Base-by-base conservation (phyloP, 2,888 invertebrate genomes). In the Cephus spinipes region DNA sequence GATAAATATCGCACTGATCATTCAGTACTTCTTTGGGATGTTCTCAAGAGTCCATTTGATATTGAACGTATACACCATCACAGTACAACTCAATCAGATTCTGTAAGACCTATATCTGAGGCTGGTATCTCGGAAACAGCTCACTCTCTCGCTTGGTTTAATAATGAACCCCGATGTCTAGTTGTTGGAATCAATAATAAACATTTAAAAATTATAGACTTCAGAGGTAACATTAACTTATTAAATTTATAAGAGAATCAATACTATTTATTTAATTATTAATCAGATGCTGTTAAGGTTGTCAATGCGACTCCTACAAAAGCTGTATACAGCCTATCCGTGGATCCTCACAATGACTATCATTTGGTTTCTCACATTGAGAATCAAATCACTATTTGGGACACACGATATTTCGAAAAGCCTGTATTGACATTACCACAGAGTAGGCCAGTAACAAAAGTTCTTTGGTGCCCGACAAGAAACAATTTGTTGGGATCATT, bases 161-260 rank as follows among this genome's bases (percentile, higher is more conserved):
- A 94, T 83, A 94, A 94, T 83, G 94, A 95, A 79, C 94, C 95
- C 76, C 95, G 96, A 84, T 94, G 96, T 3, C 93, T 98, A 55
- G 94, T 97, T 1, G 95, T 97, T n/a, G 98, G 98, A 74, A 96
- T 98, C 94, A 98, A 97, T 92, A 94, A 95, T 86, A 98, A 98
- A 87, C 95, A 95, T 86, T 94, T 99, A 73, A 97, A 97, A 92
- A 93, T 98, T 68, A 96, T 97, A 89, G 98, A 98, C 92, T 94
- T 98, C 6, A 93, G 98, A 94, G 98, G 98, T 97, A 92, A 87
- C 86, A 79, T 69, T 15, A 76, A 32, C 68, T 76, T 73, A 30
- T 76, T 69, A 69, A 74, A 73, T 79, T 78, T 55, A 77, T 35
- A 76, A 75, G 73, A 77, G 32, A 15, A 31, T 35, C 55, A 73